Evolutionary conservation across 1,140 invertebrate species (phyloP).

Genomic region (Colletes latitarsis): DNA sequence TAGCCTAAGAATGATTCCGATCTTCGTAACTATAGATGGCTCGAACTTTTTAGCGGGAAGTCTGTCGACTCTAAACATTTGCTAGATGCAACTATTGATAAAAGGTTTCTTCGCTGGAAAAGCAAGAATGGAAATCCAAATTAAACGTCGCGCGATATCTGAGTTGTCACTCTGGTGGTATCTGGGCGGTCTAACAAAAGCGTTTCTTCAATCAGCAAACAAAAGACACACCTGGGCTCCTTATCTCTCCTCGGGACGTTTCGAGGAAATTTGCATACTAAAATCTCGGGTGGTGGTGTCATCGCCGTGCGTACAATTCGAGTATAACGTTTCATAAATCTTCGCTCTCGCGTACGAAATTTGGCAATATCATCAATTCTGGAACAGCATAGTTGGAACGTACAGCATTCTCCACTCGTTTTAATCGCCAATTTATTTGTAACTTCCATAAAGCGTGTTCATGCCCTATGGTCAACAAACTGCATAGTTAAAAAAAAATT

Average conservation of each 20-base stretch:
- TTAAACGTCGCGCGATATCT: slow-evolving; percentile 11
- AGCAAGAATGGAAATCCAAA: slow-evolving; percentile 1
- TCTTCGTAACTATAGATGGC: background rate
- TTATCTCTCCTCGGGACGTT: slow-evolving; percentile 29
- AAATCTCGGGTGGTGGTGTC: slow-evolving; percentile 2
- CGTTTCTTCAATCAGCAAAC: slow-evolving; percentile 32
- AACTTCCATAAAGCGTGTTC: too few relatives aligned
- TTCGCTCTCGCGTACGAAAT: too few relatives aligned
- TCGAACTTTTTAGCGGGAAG: too few relatives aligned
- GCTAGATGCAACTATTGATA: background rate
- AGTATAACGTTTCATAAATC: too few relatives aligned
- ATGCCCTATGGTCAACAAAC: too few relatives aligned
- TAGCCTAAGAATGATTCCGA: background rate
- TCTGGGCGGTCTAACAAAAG: slow-evolving; percentile 18
- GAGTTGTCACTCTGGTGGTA: background rate
- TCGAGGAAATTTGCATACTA: slow-evolving; percentile 33
- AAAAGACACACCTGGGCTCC: slow-evolving; percentile 23
- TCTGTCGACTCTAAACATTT: background rate
- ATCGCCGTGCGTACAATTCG: too few relatives aligned
- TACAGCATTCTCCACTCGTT: too few relatives aligned
- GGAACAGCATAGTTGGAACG: too few relatives aligned
- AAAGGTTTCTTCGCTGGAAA: background rate
- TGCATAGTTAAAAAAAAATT: too few relatives aligned
- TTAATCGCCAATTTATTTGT: too few relatives aligned
- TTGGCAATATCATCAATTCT: background rate